Conservation (phyloP, 2,797 vertebrate species). For the Vultur gryphus region DNA sequence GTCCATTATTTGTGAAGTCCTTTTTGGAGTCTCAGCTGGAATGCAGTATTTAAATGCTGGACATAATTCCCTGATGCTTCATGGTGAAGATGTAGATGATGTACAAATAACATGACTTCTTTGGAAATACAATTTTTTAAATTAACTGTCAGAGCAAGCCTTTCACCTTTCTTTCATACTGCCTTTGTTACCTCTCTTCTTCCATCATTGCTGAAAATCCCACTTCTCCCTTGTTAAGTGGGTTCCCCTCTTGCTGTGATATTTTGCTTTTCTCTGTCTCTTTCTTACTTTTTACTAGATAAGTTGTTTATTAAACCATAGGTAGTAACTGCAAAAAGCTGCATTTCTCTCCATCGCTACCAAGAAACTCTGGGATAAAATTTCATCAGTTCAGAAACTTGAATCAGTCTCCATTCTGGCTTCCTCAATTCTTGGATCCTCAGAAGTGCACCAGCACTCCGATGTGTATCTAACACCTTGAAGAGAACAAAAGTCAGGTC, state of each 20-base stretch:
- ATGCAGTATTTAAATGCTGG: not conserved
- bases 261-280: not conserved
- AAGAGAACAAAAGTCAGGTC: not conserved
- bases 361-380: not conserved
- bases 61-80: not conserved
- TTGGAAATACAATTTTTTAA: not conserved
- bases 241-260: not conserved
- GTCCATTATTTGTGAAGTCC: not conserved
- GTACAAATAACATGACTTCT: not conserved
- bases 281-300: not conserved
- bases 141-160: not conserved
- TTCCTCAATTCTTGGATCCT: not conserved
- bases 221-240: not conserved
- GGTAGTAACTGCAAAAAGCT: not conserved
- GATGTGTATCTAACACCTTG: not conserved
- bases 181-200: not conserved
- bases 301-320: not conserved
- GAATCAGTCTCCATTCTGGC: not conserved
- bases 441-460: not conserved
- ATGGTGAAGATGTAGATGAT: not conserved
- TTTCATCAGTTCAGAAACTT: not conserved
- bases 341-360: not conserved
- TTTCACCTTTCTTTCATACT: not conserved
- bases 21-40: not conserved
- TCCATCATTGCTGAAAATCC: not conserved